phyloP scores from a whole-genome alignment of 2,797 vertebrate genomes.

The Acanthiza pusilla region DNA sequence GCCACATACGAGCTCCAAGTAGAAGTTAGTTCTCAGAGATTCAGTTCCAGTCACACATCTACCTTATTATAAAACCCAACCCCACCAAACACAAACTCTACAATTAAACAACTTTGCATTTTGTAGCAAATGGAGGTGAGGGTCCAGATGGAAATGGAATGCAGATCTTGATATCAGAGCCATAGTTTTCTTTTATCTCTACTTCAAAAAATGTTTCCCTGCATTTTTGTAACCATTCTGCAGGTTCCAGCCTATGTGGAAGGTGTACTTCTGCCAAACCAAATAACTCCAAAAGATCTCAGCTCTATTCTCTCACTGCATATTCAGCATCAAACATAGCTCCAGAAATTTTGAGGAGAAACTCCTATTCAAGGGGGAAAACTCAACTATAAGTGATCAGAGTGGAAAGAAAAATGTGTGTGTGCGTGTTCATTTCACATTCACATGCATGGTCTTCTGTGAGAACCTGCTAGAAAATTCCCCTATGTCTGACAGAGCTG shows the following conservation, averaged over 20 bases:
- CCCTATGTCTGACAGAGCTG: fast-evolving
- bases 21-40: not conserved
- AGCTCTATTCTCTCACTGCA: not conserved
- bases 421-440: not conserved
- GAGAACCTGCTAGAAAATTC: not conserved
- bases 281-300: not conserved
- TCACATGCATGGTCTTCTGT: not conserved
- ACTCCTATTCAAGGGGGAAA: not conserved
- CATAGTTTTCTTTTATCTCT: not conserved
- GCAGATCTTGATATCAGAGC: not conserved
- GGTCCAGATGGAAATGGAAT: not conserved
- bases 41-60: not conserved
- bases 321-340: not conserved
- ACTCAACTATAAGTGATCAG: not conserved
- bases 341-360: not conserved
- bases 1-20: fast-evolving
- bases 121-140: not conserved
- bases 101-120: not conserved
- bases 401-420: not conserved
- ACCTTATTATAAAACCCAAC: not conserved
- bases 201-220: not conserved
- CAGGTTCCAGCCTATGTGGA: not conserved
- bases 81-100: not conserved
- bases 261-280: not conserved
- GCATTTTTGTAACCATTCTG: not conserved